Base-by-base conservation (phyloP, 1,140 invertebrate genomes). In the Fopius arisanus region DNA sequence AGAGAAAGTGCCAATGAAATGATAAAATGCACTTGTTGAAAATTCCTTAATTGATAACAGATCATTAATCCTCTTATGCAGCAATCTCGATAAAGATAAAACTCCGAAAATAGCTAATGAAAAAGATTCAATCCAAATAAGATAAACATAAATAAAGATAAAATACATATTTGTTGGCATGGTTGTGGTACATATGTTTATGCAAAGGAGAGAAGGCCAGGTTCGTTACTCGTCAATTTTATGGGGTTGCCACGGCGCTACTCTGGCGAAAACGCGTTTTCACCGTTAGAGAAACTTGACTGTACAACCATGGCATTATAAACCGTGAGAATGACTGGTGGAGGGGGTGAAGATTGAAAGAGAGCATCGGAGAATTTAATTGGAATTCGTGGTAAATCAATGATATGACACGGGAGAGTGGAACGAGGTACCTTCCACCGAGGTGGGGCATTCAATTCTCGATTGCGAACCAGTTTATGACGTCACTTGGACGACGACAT, bases 331-430 rank as follows among this genome's bases (percentile, higher is more conserved):
- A 37, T 59, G 9, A 72, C 3, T 6, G 16, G 54, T 23, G 23
- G 21, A 26, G 19, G 59, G 26, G 33, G 48, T 33, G 66, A 21
- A 67, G 62, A 67, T 72, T 63, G 40, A 29, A 67, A 37, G 54
- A 37, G 62, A 26, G 70, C 54, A 51, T 48, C 43, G 7, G 43
- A n/a, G 43, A 72, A 66, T 78, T 78, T 78, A 80, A 80, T 79
- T 78, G 78, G 78, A 73, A 84, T 82, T 78, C 71, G 71, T 74
- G 80, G 77, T 75, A 77, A 81, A 83, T 86, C 81, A 86, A 81
- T 78, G 67, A 80, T 80, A 82, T 78, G 71, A 79, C 78, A 67
- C 78, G 62, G 51, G 75, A 77, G 78, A 80, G 16, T 63, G 28
- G 48, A 29, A 40, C 41, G 26, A 79, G 77, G 75, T 75, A 26